Base-by-base conservation (phyloP, 2,113 vertebrate genomes). In the Protobothrops mucrosquamatus region DNA sequence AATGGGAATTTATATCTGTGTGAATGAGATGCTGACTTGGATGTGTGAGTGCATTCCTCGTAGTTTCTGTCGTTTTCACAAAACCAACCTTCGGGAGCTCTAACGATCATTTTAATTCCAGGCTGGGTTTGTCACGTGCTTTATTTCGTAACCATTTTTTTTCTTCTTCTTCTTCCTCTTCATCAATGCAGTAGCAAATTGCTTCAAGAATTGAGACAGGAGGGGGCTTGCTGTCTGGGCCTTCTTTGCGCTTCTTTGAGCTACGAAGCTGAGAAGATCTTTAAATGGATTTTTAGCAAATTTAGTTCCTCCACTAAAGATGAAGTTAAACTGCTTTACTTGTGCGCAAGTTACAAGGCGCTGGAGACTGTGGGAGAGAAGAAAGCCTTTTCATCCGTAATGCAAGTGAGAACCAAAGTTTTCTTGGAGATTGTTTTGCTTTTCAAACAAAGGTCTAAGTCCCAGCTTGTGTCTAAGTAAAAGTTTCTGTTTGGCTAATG, bases 241-340 rank as follows among this genome's bases (percentile, higher is more conserved):
- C 98, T 99, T 96, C 98, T 99, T 94, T 99, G 99, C 97, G 98
- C 98, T 26, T 98, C 98, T 96, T 96, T 99, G 95, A 99, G 99
- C 98, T 99, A 99, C 0, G 99, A 99, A 97, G 99, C 99, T 1
- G 99, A 99, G 97, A 98, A 98, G 97, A 99, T 99, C 97, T 99
- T 99, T 97, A 99, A 99, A 97, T 99, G 99, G 99, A 98, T 99
- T 97, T 99, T 99, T 96, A 97, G 98, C 95, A 99, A 99, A 98
- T 98, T 99, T 97, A 98, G 97, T 89, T 98, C 98, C 61, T 98
- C 98, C 95, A 96, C 98, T 92, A 99, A 99, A 94, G 99, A 99
- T 94, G 99, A 99, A 98, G 99, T 99, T 96, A 99, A 99, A 97
- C 98, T 99, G 94, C 98, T 99, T 95, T 99, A 98, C 96, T 98